Evolutionary conservation across 1,140 invertebrate genomes (phyloP), one percentile per base, ranked within the genome.

Genomic region (Drosophila chauvacae): DNA sequence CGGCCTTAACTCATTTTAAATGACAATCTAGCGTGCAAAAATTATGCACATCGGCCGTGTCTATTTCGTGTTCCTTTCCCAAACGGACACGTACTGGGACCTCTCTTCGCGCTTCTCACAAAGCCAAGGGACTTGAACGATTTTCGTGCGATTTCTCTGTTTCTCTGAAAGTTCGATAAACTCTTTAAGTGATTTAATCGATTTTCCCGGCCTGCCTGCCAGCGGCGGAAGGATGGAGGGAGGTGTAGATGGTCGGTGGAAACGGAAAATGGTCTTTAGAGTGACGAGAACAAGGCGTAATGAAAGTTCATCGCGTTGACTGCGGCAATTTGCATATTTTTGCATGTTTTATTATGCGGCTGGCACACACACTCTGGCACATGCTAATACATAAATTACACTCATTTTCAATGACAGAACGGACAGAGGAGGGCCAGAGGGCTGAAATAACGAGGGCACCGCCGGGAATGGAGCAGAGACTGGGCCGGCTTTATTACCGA

Each of bases 1-100:
- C 57, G 65, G 57, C 66, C 81, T 90, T 91, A 91, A 91, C 80
- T 91, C 73, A 90, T 86, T 90, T 86, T 90, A 91, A 91, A 91
- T 87, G 90, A 91, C 90, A 91, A 90, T 83, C 80, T 91, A 81
- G 82, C 90, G 85, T 91, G 90, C 90, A 60, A 58, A 91, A 87
- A 90, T 90, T 90, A 90, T 90, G 84, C 80, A 82, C 42, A 71
- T 42, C 37, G n/a, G 4, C 37, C 33, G 33, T 57, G 20, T 47
- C 33, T 42, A 39, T 45, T 33, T 18, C 6, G 10, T 11, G 16
- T 59, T 37, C n/a, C 30, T 51, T 44, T 37, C 14, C 2, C 7
- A 30, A 11, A 37, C 35, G 11, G 4, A 13, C 35, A 37, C 11
- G 11, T 13, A 13, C 35, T 4, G 11, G 33, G 33, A 16, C 41